These are phyloP conservation scores for Pachyramphus minor DNA, from an alignment of 2,113 vertebrate species.

Conservation along the genomic window DNA sequence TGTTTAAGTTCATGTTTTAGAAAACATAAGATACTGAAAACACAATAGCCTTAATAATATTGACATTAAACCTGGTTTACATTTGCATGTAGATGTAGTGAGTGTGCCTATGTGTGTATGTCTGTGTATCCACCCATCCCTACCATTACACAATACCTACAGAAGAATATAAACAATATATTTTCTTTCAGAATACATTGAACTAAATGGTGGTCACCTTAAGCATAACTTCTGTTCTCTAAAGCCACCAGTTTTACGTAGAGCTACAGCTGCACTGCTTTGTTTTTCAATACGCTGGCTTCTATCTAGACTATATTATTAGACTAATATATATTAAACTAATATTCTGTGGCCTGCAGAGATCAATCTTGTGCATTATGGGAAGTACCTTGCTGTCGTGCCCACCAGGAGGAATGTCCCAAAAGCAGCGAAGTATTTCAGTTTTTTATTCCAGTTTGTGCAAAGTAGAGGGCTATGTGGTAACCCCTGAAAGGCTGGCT, in stretches of 20 bases:
- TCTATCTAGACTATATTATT: neutral
- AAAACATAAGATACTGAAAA: neutral
- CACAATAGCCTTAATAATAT: neutral
- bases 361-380: neutral
- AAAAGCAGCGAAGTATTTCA: neutral
- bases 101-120: fast-evolving
- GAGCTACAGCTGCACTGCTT: neutral
- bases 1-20: neutral
- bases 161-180: neutral
- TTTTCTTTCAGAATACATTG: neutral
- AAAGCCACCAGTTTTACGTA: neutral
- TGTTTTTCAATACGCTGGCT: neutral
- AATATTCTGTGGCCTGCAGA: neutral
- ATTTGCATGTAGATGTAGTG: neutral
- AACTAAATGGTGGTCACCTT: neutral
- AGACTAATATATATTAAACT: no score
- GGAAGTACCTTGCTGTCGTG: neutral
- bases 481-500: neutral
- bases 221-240: neutral
- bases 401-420: neutral
- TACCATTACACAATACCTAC: neutral
- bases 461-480: neutral
- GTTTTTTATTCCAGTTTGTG: neutral
- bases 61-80: neutral
- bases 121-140: neutral